Evolutionary conservation across 2,797 vertebrate species (phyloP).

Genomic region (Xiphophorus birchmanni): DNA sequence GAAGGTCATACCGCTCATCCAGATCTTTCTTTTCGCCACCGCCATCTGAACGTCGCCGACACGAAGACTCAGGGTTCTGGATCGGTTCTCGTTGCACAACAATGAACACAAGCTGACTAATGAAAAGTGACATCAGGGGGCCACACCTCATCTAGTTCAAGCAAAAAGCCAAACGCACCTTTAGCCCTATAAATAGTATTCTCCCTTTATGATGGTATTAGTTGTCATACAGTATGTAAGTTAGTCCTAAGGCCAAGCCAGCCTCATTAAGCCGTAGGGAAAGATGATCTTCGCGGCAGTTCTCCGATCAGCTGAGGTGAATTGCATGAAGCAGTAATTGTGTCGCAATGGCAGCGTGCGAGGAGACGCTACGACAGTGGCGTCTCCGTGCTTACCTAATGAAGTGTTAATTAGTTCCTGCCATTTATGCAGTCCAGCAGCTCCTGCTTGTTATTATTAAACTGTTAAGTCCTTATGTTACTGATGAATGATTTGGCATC

Average conservation of each 20-base stretch:
- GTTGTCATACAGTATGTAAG: constrained; percentile 55
- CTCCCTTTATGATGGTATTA: constrained; percentile 43
- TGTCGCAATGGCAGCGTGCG: constrained; percentile 2
- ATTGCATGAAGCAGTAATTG: constrained; percentile 54
- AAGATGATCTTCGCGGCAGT: constrained; percentile 40
- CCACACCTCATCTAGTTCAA: constrained; percentile 8
- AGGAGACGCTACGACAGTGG: constrained; percentile 31
- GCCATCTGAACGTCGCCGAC: constrained; percentile 79
- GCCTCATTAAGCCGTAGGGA: constrained; percentile 54
- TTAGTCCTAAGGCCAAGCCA: constrained; percentile 43
- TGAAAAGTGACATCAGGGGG: neutral
- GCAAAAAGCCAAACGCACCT: constrained; percentile 29
- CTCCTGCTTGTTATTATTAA: constrained; percentile 41
- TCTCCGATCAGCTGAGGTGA: constrained; percentile 37
- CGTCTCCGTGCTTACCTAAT: constrained; percentile 50
- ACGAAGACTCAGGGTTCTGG: neutral
- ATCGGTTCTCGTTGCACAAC: constrained; percentile 37
- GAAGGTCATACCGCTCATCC: constrained; percentile 98
- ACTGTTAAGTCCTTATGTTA: constrained; percentile 31
- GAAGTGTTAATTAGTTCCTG: constrained; percentile 57
- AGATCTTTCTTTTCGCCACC: constrained; percentile 95
- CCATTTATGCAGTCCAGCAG: constrained; percentile 37
- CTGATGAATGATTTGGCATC: constrained; percentile 32
- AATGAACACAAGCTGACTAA: constrained; percentile 33
- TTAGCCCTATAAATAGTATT: constrained; percentile 46